These are phyloP conservation scores for Astyanax mexicanus DNA, from an alignment of 2,797 vertebrate genomes.

Conservation along the genomic window DNA sequence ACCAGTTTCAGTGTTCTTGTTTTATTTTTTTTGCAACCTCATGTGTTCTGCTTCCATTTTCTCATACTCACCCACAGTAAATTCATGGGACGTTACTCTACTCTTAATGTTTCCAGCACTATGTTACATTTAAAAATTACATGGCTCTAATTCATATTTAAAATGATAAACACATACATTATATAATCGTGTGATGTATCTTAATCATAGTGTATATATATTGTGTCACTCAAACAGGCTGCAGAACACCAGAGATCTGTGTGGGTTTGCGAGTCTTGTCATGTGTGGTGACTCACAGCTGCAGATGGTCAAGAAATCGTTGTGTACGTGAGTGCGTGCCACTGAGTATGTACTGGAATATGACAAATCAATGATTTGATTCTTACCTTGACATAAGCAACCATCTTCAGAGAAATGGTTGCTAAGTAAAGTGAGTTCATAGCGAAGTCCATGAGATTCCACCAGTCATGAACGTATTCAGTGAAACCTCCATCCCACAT, in stretches of 20 bases:
- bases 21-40: too few species aligned
- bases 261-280: slow-evolving; percentile 56
- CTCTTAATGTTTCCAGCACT: too few species aligned
- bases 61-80: too few species aligned
- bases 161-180: not conserved
- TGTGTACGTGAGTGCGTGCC: slow-evolving; percentile 41
- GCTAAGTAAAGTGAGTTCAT: slow-evolving; percentile 98
- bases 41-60: too few species aligned
- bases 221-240: slow-evolving; percentile 8
- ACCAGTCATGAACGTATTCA: slow-evolving; percentile 97
- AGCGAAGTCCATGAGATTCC: slow-evolving; percentile 98
- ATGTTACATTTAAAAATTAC: too few species aligned
- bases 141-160: not conserved
- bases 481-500: slow-evolving; percentile 98
- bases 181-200: not conserved
- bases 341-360: not conserved
- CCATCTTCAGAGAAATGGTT: slow-evolving; percentile 96
- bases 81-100: too few species aligned
- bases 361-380: not conserved
- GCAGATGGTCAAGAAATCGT: slow-evolving; percentile 74
- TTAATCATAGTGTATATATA: not conserved
- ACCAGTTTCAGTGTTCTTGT: too few species aligned
- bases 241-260: slow-evolving; percentile 15
- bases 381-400: slow-evolving; percentile 95
- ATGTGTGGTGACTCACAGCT: slow-evolving; percentile 72